phyloP scores from a whole-genome alignment of 35 echinoderm and acorn worm genomes.

The Nesometra sesokonis region DNA sequence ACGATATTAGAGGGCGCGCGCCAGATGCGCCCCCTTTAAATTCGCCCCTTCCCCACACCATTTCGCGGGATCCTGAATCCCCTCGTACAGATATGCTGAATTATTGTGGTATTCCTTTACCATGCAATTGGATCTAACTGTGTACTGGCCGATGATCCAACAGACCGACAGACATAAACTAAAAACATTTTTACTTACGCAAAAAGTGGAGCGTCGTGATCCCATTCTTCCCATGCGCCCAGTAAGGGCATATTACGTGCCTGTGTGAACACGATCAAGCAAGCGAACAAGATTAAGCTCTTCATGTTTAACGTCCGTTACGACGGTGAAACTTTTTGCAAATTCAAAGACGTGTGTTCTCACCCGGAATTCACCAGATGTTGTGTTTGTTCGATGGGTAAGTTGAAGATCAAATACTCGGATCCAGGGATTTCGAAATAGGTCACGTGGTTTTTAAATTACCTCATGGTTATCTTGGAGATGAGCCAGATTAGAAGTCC shows the following conservation, averaged over 20 bases:
- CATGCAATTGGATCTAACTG: too few species aligned
- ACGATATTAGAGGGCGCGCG: too few species aligned
- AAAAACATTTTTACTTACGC: background rate
- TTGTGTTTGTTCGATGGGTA: background rate
- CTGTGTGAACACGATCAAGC: background rate
- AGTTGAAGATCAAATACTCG: background rate
- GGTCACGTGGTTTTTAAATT: background rate
- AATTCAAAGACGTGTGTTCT: background rate
- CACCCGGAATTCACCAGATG: background rate
- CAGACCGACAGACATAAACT: too few species aligned
- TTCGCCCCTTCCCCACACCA: too few species aligned
- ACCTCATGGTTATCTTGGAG: background rate
- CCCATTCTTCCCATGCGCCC: background rate
- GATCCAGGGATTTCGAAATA: background rate
- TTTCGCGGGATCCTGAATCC: too few species aligned
- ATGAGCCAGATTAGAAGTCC: background rate
- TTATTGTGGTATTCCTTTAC: too few species aligned
- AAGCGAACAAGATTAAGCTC: background rate
- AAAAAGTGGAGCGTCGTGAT: background rate
- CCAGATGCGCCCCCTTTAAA: too few species aligned
- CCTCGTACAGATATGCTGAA: too few species aligned
- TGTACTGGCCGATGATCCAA: too few species aligned
- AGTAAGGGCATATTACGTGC: background rate
- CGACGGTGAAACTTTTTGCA: background rate
- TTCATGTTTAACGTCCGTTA: background rate